A percentile compares a stretch with the other conserved stretches of the same genome.
Evolutionary conservation across 1,140 invertebrate genomes (phyloP).

Genomic region (Drosophila ercepeae): DNA sequence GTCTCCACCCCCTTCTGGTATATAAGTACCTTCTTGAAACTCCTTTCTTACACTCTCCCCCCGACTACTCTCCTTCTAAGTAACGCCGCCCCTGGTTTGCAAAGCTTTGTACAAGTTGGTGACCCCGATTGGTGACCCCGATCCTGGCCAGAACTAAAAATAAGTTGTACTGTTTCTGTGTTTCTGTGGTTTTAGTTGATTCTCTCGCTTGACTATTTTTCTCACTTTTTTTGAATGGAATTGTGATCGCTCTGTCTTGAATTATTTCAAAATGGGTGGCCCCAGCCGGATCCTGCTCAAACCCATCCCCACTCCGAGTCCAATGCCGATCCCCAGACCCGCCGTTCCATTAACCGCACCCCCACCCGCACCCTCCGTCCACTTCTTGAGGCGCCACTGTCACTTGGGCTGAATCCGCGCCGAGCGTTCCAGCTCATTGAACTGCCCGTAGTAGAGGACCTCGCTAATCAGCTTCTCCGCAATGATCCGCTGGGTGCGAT

Average conservation of each 20-base stretch:
- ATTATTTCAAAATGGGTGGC: constrained; percentile 13
- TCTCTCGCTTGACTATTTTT: constrained; percentile 35
- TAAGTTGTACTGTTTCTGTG: constrained; percentile 70
- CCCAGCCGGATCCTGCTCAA: constrained; percentile 24
- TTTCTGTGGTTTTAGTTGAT: constrained; percentile 24
- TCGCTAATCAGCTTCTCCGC: constrained; percentile 84
- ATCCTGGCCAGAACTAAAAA: constrained; percentile 49
- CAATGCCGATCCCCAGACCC: constrained; percentile 23
- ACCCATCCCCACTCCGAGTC: constrained; percentile 23
- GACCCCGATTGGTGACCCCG: too few relatives aligned
- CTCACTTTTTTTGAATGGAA: constrained; percentile 51
- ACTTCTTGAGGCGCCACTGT: constrained; percentile 65
- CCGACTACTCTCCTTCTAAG: constrained; percentile 33
- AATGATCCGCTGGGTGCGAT: constrained; percentile 82
- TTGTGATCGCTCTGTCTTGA: constrained; percentile 28
- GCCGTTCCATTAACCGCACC: constrained; percentile 3
- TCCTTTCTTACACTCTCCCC: not conserved
- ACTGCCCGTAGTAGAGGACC: constrained; percentile 84
- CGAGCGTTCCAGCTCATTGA: constrained; percentile 77
- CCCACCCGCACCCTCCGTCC: constrained; percentile 22
- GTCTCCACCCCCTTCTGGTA: not conserved
- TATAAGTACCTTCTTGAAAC: constrained; percentile 24
- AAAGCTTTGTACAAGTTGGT: constrained; percentile 56
- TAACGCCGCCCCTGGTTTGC: constrained; percentile 47
- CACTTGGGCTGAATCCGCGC: constrained; percentile 81